Evolutionary conservation across 2,113 vertebrate genomes (phyloP).

Genomic region (Neolamprologus fasciatus): DNA sequence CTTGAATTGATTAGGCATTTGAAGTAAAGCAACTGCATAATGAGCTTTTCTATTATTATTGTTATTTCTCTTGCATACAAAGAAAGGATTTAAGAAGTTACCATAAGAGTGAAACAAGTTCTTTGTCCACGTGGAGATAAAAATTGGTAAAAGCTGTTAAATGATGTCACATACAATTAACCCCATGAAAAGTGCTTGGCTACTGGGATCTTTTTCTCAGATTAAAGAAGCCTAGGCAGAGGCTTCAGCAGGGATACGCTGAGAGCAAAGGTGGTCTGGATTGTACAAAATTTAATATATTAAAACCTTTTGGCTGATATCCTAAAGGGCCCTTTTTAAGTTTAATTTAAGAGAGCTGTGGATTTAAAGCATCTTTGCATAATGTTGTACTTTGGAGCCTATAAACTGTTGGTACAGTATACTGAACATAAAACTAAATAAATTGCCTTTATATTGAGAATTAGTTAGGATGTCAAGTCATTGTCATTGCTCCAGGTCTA

Average conservation of each 20-base stretch:
- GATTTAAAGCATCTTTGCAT: neutral
- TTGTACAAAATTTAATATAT: constrained; percentile 20
- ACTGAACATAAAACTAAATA: neutral
- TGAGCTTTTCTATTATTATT: neutral
- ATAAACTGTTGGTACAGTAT: neutral
- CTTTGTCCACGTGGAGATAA: neutral
- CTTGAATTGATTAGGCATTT: constrained; percentile 27
- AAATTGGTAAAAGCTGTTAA: constrained; percentile 7
- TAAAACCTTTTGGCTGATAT: constrained; percentile 6
- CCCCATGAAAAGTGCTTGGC: constrained; percentile 27
- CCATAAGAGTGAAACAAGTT: neutral
- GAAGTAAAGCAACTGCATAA: constrained; percentile 1
- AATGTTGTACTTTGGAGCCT: neutral
- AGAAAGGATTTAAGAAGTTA: neutral
- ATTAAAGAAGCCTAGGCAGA: constrained; percentile 13
- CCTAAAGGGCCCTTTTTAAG: neutral
- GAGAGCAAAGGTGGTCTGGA: constrained; percentile 15
- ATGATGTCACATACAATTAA: constrained; percentile 59
- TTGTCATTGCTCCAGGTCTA: neutral
- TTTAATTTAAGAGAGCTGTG: neutral
- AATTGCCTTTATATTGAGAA: neutral
- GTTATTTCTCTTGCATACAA: neutral
- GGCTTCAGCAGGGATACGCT: constrained; percentile 1
- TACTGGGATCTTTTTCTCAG: constrained; percentile 19
- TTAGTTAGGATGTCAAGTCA: neutral